Conservation (phyloP, 2,797 vertebrate genomes). For the Malacoctenus gilli region DNA sequence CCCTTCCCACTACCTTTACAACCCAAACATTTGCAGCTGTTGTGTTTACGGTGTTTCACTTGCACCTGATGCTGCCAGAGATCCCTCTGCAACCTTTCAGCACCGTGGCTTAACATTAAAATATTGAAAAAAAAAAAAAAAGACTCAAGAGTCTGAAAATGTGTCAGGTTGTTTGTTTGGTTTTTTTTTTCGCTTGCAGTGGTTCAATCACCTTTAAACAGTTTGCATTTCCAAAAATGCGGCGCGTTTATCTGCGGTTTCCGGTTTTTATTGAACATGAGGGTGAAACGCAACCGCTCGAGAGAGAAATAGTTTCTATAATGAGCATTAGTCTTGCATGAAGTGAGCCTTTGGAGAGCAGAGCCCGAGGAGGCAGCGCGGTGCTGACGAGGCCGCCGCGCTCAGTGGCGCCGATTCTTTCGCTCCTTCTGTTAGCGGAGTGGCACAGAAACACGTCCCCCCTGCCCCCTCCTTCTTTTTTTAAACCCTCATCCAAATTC, state of each 20-base stretch:
- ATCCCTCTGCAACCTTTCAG: too few relatives aligned
- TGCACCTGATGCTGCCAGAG: too few relatives aligned
- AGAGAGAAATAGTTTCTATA: constrained; percentile 18
- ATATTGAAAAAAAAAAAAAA: too few relatives aligned
- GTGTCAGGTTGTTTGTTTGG: too few relatives aligned
- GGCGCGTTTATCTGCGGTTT: neutral
- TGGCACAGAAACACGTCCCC: constrained; percentile 1
- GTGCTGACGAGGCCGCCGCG: constrained; percentile 21
- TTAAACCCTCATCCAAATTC: neutral
- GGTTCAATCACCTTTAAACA: neutral
- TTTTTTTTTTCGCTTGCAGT: neutral
- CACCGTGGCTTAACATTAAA: too few relatives aligned
- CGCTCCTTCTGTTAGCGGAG: neutral
- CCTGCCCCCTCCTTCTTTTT: neutral
- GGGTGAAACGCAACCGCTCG: constrained; percentile 10
- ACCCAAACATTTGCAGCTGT: too few relatives aligned
- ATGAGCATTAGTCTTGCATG: constrained; percentile 9
- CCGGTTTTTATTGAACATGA: neutral
- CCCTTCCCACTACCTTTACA: too few relatives aligned
- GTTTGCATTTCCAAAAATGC: neutral
- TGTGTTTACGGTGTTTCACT: too few relatives aligned
- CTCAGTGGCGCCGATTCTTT: constrained; percentile 13
- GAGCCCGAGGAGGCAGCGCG: neutral
- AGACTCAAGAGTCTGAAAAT: too few relatives aligned
- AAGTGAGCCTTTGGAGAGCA: neutral